Evolutionary conservation across 1,140 invertebrate species (phyloP).

Genomic region (Stenopsyche tienmushanensis): DNA sequence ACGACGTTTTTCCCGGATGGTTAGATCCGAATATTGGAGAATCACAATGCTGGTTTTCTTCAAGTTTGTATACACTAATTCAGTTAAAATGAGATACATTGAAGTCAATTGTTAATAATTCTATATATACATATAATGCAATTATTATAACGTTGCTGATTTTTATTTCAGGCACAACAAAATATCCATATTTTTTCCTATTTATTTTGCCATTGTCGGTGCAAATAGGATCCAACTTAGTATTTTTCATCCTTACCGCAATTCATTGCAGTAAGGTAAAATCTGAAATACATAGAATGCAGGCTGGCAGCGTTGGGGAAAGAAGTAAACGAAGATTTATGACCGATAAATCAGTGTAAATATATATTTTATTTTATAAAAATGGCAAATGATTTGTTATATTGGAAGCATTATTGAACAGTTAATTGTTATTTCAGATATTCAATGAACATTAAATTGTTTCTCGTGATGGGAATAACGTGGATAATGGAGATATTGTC

Average conservation of each 20-base stretch:
- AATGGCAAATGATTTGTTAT: neutral
- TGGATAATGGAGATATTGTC: slow-evolving; percentile 69
- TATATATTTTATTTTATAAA: slow-evolving; percentile 10
- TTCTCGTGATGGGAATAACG: slow-evolving; percentile 73
- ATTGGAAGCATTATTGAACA: slow-evolving; percentile 1
- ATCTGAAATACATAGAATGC: slow-evolving; percentile 65
- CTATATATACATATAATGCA: neutral
- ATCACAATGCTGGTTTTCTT: slow-evolving; percentile 58
- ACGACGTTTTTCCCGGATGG: slow-evolving; percentile 46
- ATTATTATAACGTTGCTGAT: neutral
- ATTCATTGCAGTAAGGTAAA: slow-evolving; percentile 67
- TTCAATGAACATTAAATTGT: slow-evolving; percentile 69
- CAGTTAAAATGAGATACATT: slow-evolving; percentile 44
- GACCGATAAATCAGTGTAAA: slow-evolving; percentile 65
- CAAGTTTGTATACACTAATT: too few species aligned
- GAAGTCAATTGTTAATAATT: neutral
- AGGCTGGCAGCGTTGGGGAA: slow-evolving; percentile 55
- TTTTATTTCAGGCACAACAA: slow-evolving; percentile 15
- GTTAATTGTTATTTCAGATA: slow-evolving; percentile 55
- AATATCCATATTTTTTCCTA: slow-evolving; percentile 51
- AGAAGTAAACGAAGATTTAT: slow-evolving; percentile 58
- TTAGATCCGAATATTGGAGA: slow-evolving; percentile 57
- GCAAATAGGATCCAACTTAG: slow-evolving; percentile 61
- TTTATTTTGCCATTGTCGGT: slow-evolving; percentile 64
- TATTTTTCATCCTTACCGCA: slow-evolving; percentile 68